Percentiles rank a stretch among this genome's conserved stretches.
These are phyloP conservation scores for honey bee (Apis mellifera) DNA, from an alignment of 1,140 invertebrate species.

Conservation along the genomic window Amel_HAv3.1 CM009944.2:4497501-4498000, in stretches of 20 bases:
- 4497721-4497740: too few relatives aligned
- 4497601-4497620: background rate
- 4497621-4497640: background rate
- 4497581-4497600: slow-evolving; percentile 17
- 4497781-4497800: too few relatives aligned
- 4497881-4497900: too few relatives aligned
- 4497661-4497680: background rate
- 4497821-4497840: too few relatives aligned
- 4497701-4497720: too few relatives aligned
- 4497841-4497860: too few relatives aligned
- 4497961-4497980: slow-evolving; percentile 59
- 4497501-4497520: slow-evolving; percentile 80
- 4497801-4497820: too few relatives aligned
- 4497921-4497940: slow-evolving; percentile 40
- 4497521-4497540: slow-evolving; percentile 80
- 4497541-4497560: slow-evolving; percentile 31
- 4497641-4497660: background rate
- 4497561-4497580: slow-evolving; percentile 18
- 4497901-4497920: too few relatives aligned
- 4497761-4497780: too few relatives aligned
- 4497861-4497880: too few relatives aligned
- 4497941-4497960: slow-evolving; percentile 56
- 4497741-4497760: too few relatives aligned
- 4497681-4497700: background rate
- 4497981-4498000: slow-evolving; percentile 26